Conservation (phyloP, 2,797 vertebrate species). For the Mallotus villosus region DNA sequence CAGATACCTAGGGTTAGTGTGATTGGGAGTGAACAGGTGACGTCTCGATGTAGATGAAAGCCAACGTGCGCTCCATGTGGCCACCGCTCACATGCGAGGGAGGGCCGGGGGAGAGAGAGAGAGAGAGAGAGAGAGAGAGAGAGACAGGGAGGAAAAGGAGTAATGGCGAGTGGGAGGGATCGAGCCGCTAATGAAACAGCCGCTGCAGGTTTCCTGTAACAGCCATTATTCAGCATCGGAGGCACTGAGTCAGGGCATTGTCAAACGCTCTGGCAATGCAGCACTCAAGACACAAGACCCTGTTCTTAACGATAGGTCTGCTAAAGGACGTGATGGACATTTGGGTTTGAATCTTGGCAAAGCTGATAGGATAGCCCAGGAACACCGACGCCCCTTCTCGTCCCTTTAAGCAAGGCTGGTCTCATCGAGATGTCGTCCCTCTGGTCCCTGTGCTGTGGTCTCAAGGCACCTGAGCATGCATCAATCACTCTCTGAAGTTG, state of each 20-base stretch:
- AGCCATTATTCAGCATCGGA: conserved; percentile 35
- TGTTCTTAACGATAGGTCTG: not conserved
- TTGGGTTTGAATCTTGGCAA: not conserved
- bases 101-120: conserved; percentile 12
- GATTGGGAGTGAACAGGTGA: conserved; percentile 36
- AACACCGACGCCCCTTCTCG: too few relatives aligned
- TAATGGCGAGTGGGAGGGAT: conserved; percentile 8
- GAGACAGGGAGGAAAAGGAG: not conserved
- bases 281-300: conserved; percentile 6
- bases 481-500: too few relatives aligned
- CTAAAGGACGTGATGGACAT: not conserved
- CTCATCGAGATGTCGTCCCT: too few relatives aligned
- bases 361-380: too few relatives aligned
- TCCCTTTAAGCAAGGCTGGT: too few relatives aligned
- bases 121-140: not conserved
- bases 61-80: conserved; percentile 58
- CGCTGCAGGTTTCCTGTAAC: conserved; percentile 39
- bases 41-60: conserved; percentile 39
- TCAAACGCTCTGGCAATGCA: conserved; percentile 29
- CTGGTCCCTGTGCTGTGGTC: too few relatives aligned
- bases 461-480: too few relatives aligned
- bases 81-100: conserved; percentile 18
- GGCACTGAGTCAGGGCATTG: conserved; percentile 27
- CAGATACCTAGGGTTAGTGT: conserved; percentile 7
- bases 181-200: conserved; percentile 55